Evolutionary conservation across 2,113 vertebrate genomes (phyloP).

Genomic region (Cryptotis parvus): DNA sequence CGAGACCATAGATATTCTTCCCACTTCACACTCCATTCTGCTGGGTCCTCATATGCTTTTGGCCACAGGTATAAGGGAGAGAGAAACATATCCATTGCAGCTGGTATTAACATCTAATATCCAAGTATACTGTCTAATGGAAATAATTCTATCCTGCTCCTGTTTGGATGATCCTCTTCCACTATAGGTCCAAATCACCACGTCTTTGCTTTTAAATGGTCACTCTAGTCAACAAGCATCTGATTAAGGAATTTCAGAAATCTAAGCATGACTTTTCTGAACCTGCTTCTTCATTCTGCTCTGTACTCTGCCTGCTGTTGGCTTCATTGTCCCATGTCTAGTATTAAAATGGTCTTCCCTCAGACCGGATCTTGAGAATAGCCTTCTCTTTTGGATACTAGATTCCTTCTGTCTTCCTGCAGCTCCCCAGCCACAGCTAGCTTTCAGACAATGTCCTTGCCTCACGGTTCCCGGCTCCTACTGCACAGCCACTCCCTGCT

Average conservation of each 20-base stretch:
- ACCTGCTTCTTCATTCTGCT: neutral
- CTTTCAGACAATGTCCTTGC: neutral
- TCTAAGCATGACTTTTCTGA: neutral
- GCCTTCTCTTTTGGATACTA: neutral
- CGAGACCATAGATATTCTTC: neutral
- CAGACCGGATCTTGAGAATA: neutral
- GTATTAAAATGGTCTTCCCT: too few species aligned
- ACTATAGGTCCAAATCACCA: neutral
- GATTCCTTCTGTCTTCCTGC: neutral
- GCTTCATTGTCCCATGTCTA: neutral
- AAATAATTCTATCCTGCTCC: neutral
- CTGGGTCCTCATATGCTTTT: neutral
- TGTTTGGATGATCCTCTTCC: neutral
- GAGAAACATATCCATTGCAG: neutral
- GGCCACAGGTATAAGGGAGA: neutral
- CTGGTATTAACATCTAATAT: neutral
- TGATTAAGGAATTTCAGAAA: slow-evolving; percentile 10
- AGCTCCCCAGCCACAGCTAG: neutral
- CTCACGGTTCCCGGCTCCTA: neutral
- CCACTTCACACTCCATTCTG: neutral
- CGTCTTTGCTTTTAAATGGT: neutral
- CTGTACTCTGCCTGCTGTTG: neutral
- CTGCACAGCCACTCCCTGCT: too few species aligned
- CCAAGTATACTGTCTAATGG: neutral
- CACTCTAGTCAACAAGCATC: neutral